Conservation (phyloP, 2,888 invertebrate genomes). For the Philaethria dido region DNA sequence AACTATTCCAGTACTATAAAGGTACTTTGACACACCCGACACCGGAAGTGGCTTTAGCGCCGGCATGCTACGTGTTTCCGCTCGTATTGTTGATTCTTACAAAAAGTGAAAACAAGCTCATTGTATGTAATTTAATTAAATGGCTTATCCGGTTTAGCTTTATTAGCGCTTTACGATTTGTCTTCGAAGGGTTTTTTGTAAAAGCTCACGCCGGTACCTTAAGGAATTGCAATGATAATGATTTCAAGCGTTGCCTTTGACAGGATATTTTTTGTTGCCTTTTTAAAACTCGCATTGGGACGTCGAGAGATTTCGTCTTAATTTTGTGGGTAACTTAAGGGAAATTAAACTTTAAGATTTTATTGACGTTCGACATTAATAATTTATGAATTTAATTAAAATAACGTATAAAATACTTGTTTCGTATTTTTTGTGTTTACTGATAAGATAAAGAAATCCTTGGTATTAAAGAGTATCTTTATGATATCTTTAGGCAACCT, state of each 20-base stretch:
- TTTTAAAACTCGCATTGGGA: not conserved
- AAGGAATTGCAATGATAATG: constrained; percentile 7
- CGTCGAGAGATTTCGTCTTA: not conserved
- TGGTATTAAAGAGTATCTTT: not conserved
- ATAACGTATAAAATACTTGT: not conserved
- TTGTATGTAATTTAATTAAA: constrained; percentile 42
- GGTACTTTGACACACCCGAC: constrained; percentile 17
- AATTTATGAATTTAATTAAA: not conserved
- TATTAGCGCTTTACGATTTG: constrained; percentile 21
- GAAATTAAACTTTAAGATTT: not conserved
- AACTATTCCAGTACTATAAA: constrained; percentile 12
- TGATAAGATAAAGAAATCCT: not conserved
- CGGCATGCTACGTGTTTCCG: constrained; percentile 44
- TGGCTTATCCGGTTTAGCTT: constrained; percentile 36
- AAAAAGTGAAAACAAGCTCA: constrained; percentile 35
- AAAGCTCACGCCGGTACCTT: constrained; percentile 2
- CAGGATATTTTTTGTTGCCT: constrained; percentile 12
- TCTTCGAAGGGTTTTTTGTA: constrained; percentile 26
- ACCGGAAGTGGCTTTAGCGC: constrained; percentile 35
- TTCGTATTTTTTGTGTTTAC: not conserved
- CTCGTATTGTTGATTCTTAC: constrained; percentile 27
- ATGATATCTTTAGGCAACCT: too few relatives aligned
- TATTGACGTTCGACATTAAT: not conserved
- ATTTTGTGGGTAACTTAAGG: not conserved
- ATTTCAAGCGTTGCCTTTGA: constrained; percentile 15